Evolutionary conservation across 1,140 invertebrate species (phyloP).

Genomic region (Bombus breviceps): DNA sequence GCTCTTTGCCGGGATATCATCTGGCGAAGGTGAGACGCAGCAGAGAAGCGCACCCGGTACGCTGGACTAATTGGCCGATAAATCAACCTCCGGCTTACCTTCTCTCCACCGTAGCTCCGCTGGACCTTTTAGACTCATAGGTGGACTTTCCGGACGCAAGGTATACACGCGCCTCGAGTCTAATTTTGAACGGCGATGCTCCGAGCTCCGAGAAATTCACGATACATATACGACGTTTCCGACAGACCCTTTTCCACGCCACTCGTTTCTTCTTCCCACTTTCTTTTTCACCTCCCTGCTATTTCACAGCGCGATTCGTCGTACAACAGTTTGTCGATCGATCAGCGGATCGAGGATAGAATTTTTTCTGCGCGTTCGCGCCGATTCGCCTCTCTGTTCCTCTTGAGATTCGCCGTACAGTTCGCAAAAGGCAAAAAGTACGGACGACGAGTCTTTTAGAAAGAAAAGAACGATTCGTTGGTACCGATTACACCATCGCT

Average conservation of each 20-base stretch:
- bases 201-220: slow-evolving; percentile 2
- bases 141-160: slow-evolving; percentile 58
- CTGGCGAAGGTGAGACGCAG: slow-evolving; percentile 75
- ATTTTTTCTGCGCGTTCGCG: too few species aligned
- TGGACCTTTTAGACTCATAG: slow-evolving; percentile 66
- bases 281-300: too few species aligned
- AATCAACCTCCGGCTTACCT: slow-evolving; percentile 75
- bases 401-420: too few species aligned
- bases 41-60: slow-evolving; percentile 76
- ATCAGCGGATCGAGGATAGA: too few species aligned
- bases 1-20: slow-evolving; percentile 73
- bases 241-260: not conserved
- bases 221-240: not conserved
- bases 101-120: slow-evolving; percentile 47
- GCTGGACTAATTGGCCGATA: slow-evolving; percentile 78
- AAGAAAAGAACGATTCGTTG: not conserved
- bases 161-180: slow-evolving; percentile 51
- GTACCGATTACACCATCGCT: not conserved
- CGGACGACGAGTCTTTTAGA: not conserved
- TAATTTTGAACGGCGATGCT: slow-evolving; percentile 56
- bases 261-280: not conserved
- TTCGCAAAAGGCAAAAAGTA: not conserved
- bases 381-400: too few species aligned
- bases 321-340: not conserved
- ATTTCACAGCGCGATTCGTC: not conserved